These are phyloP conservation scores for Chanos chanos DNA, from an alignment of 2,797 vertebrate genomes.

Conservation along the genomic window DNA sequence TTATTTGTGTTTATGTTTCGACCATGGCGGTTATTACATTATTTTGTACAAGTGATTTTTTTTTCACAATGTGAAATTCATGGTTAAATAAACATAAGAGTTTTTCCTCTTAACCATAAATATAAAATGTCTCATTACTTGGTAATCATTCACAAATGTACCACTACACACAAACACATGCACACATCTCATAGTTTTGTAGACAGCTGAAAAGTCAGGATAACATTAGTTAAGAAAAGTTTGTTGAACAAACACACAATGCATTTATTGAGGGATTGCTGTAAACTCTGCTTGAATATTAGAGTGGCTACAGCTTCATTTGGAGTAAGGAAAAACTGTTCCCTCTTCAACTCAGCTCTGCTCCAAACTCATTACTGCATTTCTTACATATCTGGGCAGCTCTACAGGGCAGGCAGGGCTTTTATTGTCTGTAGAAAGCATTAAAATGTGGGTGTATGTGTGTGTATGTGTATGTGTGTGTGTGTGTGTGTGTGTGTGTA, in stretches of 20 bases:
- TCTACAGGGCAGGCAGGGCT: slow-evolving; percentile 53
- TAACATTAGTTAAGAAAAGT: too few species aligned
- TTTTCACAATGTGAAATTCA: slow-evolving; percentile 99
- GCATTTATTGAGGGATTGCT: too few species aligned
- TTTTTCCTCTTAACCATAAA: slow-evolving; percentile 83
- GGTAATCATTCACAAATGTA: too few species aligned
- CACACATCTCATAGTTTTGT: too few species aligned
- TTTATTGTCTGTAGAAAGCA: slow-evolving; percentile 53
- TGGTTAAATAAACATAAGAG: slow-evolving; percentile 95
- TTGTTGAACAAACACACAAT: too few species aligned
- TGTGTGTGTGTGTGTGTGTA: not conserved
- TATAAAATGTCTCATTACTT: not conserved
- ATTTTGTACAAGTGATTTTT: slow-evolving; percentile 91
- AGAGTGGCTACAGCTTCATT: too few species aligned
- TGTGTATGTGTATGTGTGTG: not conserved
- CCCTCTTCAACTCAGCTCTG: slow-evolving; percentile 17
- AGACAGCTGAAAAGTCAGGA: too few species aligned
- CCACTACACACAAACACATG: not conserved
- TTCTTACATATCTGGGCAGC: slow-evolving; percentile 60
- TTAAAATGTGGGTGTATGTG: slow-evolving; percentile 38
- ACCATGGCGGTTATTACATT: slow-evolving; percentile 73
- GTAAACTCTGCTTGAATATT: too few species aligned
- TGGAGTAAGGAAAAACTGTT: too few species aligned
- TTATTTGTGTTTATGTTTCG: slow-evolving; percentile 62
- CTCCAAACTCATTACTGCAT: slow-evolving; percentile 48